Evolutionary conservation across 1,140 invertebrate species (phyloP), one percentile per base, ranked within the genome.

Genomic region (Drosophila baimaii): DNA sequence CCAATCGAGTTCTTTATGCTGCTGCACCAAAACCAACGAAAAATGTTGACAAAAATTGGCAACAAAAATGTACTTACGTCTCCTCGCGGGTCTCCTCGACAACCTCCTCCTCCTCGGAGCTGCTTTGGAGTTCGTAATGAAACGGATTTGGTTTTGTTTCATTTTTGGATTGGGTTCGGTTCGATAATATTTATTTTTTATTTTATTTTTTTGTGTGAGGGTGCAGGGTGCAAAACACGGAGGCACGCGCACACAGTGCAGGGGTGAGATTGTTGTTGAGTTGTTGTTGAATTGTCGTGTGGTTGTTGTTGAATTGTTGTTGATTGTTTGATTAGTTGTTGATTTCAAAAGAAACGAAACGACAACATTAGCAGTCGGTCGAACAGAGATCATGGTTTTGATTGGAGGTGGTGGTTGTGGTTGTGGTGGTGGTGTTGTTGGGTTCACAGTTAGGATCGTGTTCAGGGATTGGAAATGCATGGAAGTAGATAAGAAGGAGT

Each of bases 41-140:
- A 71, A 70, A 71, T 71, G 52, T 77, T 25, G 31, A 73, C 69
- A 61, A 51, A 69, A 54, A 69, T 65, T 68, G 83, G 83, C 59
- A 72, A 86, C 83, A 82, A 76, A 83, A 86, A 80, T 51, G 72
- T 91, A 95, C 95, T 95, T 94, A 95, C 95, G 94, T 94, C 93
- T 95, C 94, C 92, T 93, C 93, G 91, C 94, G 93, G 88, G 83
- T 88, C 78, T 91, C 90, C 94, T 95, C 94, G 93, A 94, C 94
- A 81, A 91, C 91, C 86, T 94, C 94, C 86, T 94, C 94, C 93
- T 95, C 94, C 94, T 95, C 95, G 92, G 93, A 94, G 92, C 91
- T 90, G 85, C 86, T 90, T 73, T 49, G 63, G 77, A 64, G 79
- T 79, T 86, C 81, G 79, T 86, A 82, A 90, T 81, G 76, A 90